phyloP scores from a whole-genome alignment of 2,113 vertebrate genomes.

The Oxyruncus cristatus region DNA sequence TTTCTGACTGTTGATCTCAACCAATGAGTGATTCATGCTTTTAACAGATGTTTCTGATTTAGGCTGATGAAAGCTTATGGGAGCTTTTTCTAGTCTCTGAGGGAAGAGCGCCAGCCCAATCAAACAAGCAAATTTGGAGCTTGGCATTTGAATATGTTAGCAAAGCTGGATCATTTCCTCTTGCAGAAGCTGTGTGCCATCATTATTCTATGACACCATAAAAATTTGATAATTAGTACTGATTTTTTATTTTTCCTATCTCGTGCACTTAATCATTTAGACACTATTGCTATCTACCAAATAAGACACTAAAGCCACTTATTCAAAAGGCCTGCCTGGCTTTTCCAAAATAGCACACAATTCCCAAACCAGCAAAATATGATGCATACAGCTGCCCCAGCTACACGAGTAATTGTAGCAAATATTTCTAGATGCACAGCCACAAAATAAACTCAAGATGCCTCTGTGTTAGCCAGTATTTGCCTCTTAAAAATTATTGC shows the following conservation, averaged over 20 bases:
- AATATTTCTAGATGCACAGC: conserved; percentile 9
- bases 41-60: conserved; percentile 44
- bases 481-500: background rate
- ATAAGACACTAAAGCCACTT: background rate
- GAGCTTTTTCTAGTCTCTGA: conserved; percentile 19
- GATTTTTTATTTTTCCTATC: conserved; percentile 16
- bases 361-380: background rate
- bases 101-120: background rate
- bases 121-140: conserved; percentile 1
- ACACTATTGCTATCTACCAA: background rate
- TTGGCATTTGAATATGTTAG: background rate
- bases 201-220: background rate
- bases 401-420: background rate
- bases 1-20: background rate
- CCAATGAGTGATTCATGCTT: background rate
- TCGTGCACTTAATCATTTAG: conserved; percentile 2
- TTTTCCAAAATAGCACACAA: background rate
- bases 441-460: conserved; percentile 10
- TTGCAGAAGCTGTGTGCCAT: conserved; percentile 6
- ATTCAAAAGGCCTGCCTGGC: background rate
- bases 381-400: background rate
- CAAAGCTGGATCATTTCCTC: conserved; percentile 7
- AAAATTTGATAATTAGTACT: conserved; percentile 9
- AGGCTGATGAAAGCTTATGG: conserved; percentile 29
- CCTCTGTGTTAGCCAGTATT: background rate